Conservation (phyloP, 2,113 vertebrate species). For the Orycteropus afer region DNA sequence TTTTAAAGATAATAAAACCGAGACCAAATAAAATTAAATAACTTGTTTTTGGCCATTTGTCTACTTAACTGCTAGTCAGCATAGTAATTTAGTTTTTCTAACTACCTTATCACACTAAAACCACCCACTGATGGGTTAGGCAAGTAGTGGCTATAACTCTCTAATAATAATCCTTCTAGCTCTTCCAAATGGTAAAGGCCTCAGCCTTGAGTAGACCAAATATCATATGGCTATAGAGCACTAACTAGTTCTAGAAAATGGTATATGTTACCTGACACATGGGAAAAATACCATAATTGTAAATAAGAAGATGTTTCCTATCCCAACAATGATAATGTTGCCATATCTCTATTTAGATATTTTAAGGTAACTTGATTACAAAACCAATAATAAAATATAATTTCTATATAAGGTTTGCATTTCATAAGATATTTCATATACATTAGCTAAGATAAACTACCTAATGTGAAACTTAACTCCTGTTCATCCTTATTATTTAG, state of each 20-base stretch:
- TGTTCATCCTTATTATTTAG: neutral
- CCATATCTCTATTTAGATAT: neutral
- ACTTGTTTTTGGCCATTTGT: neutral
- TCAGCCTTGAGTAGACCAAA: neutral
- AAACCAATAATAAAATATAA: neutral
- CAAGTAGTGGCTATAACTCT: neutral
- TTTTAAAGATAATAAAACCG: neutral
- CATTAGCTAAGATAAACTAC: neutral
- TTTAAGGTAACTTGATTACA: neutral
- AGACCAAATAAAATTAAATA: neutral
- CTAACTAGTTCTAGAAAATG: neutral
- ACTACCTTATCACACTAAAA: neutral
- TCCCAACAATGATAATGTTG: neutral
- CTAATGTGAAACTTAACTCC: neutral
- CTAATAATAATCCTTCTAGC: neutral
- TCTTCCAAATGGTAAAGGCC: neutral
- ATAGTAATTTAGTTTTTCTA: neutral
- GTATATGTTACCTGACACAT: neutral
- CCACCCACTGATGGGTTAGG: neutral
- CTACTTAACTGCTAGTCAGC: neutral
- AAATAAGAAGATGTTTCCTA: neutral
- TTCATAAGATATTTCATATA: neutral
- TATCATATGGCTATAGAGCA: neutral
- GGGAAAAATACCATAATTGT: neutral
- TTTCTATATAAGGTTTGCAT: neutral